Percentiles rank a stretch among this genome's conserved stretches.
Conservation (phyloP, 2,888 invertebrate species). For the Drosophila vallismaia region DNA sequence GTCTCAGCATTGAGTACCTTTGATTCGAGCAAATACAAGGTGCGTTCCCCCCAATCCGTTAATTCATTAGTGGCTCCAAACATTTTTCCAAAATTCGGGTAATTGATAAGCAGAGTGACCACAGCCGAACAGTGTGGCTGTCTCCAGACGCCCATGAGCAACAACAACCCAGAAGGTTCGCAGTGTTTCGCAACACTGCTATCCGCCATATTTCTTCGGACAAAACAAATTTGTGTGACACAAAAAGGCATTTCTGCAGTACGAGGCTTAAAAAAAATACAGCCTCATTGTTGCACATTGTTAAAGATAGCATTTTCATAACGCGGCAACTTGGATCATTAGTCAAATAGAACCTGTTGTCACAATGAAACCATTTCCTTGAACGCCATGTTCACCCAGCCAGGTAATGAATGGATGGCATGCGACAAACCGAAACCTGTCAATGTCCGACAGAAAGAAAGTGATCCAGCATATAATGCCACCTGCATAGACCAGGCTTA, state of each 20-base stretch:
- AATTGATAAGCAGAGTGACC: slow-evolving; percentile 58
- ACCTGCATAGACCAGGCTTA: too few species aligned
- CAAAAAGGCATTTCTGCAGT: slow-evolving; percentile 56
- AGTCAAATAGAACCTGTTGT: neutral
- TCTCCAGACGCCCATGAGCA: slow-evolving; percentile 18
- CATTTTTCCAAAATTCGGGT: slow-evolving; percentile 41
- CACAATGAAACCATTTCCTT: slow-evolving; percentile 30
- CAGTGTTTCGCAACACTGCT: slow-evolving; percentile 57
- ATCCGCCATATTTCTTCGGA: slow-evolving; percentile 76
- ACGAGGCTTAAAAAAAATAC: slow-evolving; percentile 19
- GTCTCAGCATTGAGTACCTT: slow-evolving; percentile 54
- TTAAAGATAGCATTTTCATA: neutral
- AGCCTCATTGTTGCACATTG: slow-evolving; percentile 27
- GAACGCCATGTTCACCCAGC: slow-evolving; percentile 55
- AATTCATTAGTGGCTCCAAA: slow-evolving; percentile 18
- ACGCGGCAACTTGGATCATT: neutral
- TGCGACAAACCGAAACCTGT: slow-evolving; percentile 47
- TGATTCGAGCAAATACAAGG: slow-evolving; percentile 69
- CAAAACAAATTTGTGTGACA: slow-evolving; percentile 68
- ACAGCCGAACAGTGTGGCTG: slow-evolving; percentile 28
- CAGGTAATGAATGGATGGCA: slow-evolving; percentile 64
- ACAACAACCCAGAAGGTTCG: neutral
- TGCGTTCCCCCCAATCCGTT: slow-evolving; percentile 30
- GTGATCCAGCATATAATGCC: neutral
- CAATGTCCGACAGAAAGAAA: slow-evolving; percentile 20